phyloP scores from a whole-genome alignment of 2,113 vertebrate genomes.

The Ochotona princeps region DNA sequence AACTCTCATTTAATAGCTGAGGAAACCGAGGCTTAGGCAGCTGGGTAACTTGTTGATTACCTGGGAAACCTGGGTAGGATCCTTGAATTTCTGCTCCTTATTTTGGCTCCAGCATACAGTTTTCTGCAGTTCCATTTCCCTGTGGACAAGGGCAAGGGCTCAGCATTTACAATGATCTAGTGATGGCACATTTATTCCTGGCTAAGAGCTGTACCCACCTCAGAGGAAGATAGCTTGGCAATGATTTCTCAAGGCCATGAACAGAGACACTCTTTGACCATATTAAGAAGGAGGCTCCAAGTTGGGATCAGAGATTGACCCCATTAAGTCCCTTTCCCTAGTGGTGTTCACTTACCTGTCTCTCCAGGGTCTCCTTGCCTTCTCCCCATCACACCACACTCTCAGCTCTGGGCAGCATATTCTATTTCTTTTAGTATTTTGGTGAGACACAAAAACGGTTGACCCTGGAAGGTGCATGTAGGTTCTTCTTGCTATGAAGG shows the following conservation, averaged over 20 bases:
- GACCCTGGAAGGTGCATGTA: not conserved
- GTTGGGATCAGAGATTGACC: not conserved
- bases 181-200: not conserved
- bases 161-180: not conserved
- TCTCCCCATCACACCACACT: not conserved
- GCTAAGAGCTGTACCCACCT: not conserved
- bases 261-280: not conserved
- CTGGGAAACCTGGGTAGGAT: not conserved
- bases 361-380: not conserved
- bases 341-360: no score
- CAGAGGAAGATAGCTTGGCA: not conserved
- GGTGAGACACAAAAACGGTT: not conserved
- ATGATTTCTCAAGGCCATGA: not conserved
- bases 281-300: not conserved
- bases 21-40: not conserved
- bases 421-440: not conserved
- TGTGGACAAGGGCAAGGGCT: not conserved
- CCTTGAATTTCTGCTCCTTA: not conserved
- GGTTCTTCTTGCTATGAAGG: not conserved
- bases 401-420: not conserved
- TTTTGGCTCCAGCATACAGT: not conserved
- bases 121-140: not conserved
- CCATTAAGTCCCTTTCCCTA: fast-evolving
- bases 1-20: not conserved
- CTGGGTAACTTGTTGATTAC: not conserved